These are phyloP conservation scores for Chrysopilus asiliformis DNA, from an alignment of 2,888 invertebrate genomes.

Conservation along the genomic window DNA sequence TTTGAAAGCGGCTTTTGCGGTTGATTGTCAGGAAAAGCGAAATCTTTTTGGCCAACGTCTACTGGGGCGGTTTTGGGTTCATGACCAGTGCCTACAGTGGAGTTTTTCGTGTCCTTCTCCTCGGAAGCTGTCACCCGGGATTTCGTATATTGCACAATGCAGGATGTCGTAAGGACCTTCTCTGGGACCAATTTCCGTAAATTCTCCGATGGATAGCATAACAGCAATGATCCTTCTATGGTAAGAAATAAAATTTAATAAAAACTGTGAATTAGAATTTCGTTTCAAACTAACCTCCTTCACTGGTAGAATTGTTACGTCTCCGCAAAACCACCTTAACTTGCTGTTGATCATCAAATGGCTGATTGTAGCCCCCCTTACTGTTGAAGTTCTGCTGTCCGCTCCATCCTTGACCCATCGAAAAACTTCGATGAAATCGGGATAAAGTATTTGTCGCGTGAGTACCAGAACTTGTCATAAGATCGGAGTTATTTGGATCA, in stretches of 20 bases:
- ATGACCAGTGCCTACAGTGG: constrained; percentile 2
- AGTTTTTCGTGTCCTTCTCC: not conserved
- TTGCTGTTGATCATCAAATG: constrained; percentile 19
- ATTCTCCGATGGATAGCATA: constrained; percentile 82
- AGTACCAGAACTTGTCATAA: constrained; percentile 23
- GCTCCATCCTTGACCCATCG: constrained; percentile 58
- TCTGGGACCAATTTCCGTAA: constrained; percentile 65
- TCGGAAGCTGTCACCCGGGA: constrained; percentile 20
- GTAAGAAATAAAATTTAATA: not conserved
- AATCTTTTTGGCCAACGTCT: constrained; percentile 12
- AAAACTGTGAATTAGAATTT: not conserved
- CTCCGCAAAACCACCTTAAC: constrained; percentile 42
- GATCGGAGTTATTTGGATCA: constrained; percentile 31
- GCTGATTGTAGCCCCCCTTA: constrained; percentile 8
- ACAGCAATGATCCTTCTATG: constrained; percentile 37
- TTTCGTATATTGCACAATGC: constrained; percentile 28
- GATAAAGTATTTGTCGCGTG: constrained; percentile 24
- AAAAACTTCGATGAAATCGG: constrained; percentile 69
- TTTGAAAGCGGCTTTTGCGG: constrained; percentile 11
- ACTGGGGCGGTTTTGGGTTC: constrained; percentile 3
- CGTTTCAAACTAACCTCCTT: constrained; percentile 25
- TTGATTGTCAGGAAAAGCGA: constrained; percentile 11
- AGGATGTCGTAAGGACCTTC: constrained; percentile 37
- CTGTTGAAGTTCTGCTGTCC: constrained; percentile 4
- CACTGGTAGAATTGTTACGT: constrained; percentile 57